Evolutionary conservation across 2,888 invertebrate genomes (phyloP).

Genomic region (Thumatha senex): DNA sequence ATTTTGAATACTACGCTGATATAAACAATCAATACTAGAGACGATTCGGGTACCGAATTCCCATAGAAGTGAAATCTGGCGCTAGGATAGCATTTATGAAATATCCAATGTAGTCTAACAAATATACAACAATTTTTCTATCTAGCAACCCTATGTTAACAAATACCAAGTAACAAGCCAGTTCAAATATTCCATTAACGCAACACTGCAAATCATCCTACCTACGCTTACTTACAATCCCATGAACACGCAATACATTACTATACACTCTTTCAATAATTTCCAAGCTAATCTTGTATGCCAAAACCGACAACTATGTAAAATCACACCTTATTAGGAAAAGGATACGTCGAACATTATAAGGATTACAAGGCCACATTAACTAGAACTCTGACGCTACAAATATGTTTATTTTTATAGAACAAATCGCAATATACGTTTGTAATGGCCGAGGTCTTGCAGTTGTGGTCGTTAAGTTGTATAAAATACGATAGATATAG

Average conservation of each 20-base stretch:
- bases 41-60: too few species aligned
- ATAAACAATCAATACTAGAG: too few species aligned
- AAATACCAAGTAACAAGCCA: conserved; percentile 1
- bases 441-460: conserved; percentile 31
- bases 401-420: conserved; percentile 14
- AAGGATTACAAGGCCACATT: conserved; percentile 41
- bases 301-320: conserved; percentile 48
- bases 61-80: too few species aligned
- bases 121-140: too few species aligned
- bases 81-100: too few species aligned
- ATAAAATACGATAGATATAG: conserved; percentile 69
- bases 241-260: conserved; percentile 24
- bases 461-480: conserved; percentile 45
- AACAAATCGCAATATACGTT: conserved; percentile 21
- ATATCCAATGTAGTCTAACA: too few species aligned
- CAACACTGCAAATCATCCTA: conserved; percentile 24
- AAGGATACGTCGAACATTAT: conserved; percentile 38
- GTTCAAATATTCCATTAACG: conserved; percentile 18
- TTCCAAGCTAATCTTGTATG: conserved; percentile 48
- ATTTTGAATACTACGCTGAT: too few species aligned
- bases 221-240: conserved; percentile 22
- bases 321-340: conserved; percentile 57
- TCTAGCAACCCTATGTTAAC: not conserved
- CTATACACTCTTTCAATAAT: conserved; percentile 37
- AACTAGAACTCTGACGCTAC: conserved; percentile 25